Conservation (phyloP, 2,888 invertebrate species). For the Megalurothrips usitatus region DNA sequence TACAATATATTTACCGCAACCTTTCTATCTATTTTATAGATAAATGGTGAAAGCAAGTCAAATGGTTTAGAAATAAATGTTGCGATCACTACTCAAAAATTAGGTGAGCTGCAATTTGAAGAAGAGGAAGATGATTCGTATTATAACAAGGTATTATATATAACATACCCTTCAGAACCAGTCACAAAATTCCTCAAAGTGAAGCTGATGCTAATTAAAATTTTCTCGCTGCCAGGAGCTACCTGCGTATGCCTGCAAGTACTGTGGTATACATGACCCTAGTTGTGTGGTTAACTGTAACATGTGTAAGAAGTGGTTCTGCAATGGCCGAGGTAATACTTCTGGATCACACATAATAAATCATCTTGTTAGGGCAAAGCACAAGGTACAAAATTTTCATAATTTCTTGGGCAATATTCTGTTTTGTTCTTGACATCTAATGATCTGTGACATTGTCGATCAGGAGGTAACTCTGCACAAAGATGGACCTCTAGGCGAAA, state of each 20-base stretch:
- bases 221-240: constrained; percentile 60
- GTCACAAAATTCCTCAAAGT: constrained; percentile 16
- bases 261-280: constrained; percentile 98
- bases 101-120: constrained; percentile 89
- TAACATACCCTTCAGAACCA: not conserved
- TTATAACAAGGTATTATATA: constrained; percentile 59
- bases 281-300: constrained; percentile 98
- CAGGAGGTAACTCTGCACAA: constrained; percentile 92
- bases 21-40: constrained; percentile 36
- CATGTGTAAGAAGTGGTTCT: constrained; percentile 99
- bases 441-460: constrained; percentile 29
- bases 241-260: constrained; percentile 96
- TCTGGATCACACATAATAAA: constrained; percentile 98
- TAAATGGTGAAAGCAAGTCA: constrained; percentile 47
- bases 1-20: not conserved
- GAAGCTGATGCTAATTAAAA: constrained; percentile 23
- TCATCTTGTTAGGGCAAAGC: constrained; percentile 97
- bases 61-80: constrained; percentile 56
- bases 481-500: constrained; percentile 97
- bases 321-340: constrained; percentile 96
- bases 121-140: constrained; percentile 90
- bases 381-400: constrained; percentile 57
- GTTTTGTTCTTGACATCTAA: constrained; percentile 10
- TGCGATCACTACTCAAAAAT: constrained; percentile 63
- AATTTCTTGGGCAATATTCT: not conserved